phyloP scores from a whole-genome alignment of 2,113 vertebrate species.

The Nothoprocta perdicaria region DNA sequence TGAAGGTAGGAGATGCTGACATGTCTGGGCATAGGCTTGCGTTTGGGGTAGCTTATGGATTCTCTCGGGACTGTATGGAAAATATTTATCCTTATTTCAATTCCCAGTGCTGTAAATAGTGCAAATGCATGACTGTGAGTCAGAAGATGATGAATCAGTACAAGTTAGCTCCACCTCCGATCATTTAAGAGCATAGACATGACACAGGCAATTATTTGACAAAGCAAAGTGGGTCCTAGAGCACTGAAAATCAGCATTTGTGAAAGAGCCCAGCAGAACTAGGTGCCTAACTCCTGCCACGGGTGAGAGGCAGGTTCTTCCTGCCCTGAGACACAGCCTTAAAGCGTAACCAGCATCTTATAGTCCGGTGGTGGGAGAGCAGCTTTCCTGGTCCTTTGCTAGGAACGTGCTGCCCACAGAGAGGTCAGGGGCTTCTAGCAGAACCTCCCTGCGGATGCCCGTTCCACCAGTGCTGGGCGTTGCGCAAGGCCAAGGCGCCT shows the following conservation, averaged over 20 bases:
- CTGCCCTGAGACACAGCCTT: background rate
- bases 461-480: fast-evolving
- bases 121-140: slow-evolving; percentile 39
- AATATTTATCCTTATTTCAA: background rate
- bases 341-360: background rate
- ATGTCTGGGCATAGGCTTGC: background rate
- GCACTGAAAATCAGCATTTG: background rate
- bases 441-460: background rate
- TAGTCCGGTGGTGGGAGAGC: background rate
- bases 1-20: background rate
- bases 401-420: background rate
- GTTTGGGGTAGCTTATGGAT: background rate
- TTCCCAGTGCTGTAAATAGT: background rate
- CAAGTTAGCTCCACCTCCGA: background rate
- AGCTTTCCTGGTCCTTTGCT: fast-evolving
- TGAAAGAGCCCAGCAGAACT: background rate
- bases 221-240: slow-evolving; percentile 31
- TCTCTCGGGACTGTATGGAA: slow-evolving; percentile 30
- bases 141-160: slow-evolving; percentile 52
- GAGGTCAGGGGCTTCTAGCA: background rate
- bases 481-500: background rate
- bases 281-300: background rate
- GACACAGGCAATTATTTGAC: background rate
- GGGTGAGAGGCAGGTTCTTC: background rate
- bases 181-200: background rate